phyloP scores from a whole-genome alignment of 2,113 vertebrate genomes.

The Equus quagga region DNA sequence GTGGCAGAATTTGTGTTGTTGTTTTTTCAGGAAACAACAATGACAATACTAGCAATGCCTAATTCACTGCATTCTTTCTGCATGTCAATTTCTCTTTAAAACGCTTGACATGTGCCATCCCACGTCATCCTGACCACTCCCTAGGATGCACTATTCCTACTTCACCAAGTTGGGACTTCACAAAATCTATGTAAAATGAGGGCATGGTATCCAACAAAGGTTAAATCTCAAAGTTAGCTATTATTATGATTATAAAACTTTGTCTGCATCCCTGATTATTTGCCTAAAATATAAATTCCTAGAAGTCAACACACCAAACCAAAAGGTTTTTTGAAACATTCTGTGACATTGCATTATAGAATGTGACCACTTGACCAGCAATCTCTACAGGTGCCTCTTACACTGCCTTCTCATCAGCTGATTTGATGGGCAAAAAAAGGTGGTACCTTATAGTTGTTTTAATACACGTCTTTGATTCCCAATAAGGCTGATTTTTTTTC shows the following conservation, averaged over 20 bases:
- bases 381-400: not conserved
- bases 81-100: not conserved
- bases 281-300: not conserved
- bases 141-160: not conserved
- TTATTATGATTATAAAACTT: too few relatives aligned
- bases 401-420: fast-evolving
- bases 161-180: not conserved
- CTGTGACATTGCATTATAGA: not conserved
- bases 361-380: fast-evolving
- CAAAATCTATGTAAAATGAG: fast-evolving
- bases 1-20: not conserved
- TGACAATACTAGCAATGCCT: fast-evolving
- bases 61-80: not conserved
- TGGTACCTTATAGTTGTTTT: too few relatives aligned
- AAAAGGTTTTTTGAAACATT: not conserved
- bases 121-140: fast-evolving
- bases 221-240: not conserved
- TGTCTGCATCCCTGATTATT: too few relatives aligned
- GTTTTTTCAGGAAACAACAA: not conserved
- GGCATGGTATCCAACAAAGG: not conserved
- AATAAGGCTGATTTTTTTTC: not conserved
- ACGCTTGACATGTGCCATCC: not conserved
- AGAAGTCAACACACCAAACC: not conserved
- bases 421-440: too few relatives aligned
- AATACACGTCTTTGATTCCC: not conserved